phyloP scores from a whole-genome alignment of 2,113 vertebrate species.

The Amblyornis subalaris region DNA sequence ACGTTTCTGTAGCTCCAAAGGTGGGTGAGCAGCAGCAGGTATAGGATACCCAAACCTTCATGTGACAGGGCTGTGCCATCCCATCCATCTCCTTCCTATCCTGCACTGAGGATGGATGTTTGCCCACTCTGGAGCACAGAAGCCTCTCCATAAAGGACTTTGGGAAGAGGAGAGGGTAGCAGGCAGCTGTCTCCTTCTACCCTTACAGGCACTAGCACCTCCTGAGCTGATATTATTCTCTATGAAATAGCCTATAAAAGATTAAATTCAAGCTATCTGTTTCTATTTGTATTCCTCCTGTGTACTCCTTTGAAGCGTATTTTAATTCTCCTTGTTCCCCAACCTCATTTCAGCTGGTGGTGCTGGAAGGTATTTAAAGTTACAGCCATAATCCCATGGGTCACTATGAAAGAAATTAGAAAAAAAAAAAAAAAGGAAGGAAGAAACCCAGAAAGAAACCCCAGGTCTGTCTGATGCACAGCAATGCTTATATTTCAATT shows the following conservation, averaged over 20 bases:
- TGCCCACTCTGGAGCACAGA: not conserved
- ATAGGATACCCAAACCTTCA: not conserved
- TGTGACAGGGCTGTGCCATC: not conserved
- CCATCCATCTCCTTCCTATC: not conserved
- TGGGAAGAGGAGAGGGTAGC: not conserved
- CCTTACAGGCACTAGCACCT: not conserved
- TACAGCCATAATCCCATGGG: not conserved
- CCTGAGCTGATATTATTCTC: not conserved
- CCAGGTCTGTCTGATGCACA: not conserved
- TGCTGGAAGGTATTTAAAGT: conserved; percentile 53
- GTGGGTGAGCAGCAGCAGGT: not conserved
- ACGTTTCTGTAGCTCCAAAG: not conserved
- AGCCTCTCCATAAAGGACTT: not conserved
- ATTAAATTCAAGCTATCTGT: conserved; percentile 22
- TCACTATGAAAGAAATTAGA: conserved; percentile 13
- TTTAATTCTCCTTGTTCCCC: conserved; percentile 43
- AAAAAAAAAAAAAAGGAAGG: not conserved
- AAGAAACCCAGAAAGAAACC: not conserved
- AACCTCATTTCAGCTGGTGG: conserved; percentile 6
- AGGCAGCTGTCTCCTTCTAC: not conserved
- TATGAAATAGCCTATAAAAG: not conserved
- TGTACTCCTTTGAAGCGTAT: not conserved
- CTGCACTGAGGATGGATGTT: not conserved
- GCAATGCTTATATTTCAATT: conserved; percentile 15
- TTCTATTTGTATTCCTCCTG: conserved; percentile 21